These are phyloP conservation scores for Gambusia affinis DNA, from an alignment of 2,113 vertebrate species.

Conservation along the genomic window DNA sequence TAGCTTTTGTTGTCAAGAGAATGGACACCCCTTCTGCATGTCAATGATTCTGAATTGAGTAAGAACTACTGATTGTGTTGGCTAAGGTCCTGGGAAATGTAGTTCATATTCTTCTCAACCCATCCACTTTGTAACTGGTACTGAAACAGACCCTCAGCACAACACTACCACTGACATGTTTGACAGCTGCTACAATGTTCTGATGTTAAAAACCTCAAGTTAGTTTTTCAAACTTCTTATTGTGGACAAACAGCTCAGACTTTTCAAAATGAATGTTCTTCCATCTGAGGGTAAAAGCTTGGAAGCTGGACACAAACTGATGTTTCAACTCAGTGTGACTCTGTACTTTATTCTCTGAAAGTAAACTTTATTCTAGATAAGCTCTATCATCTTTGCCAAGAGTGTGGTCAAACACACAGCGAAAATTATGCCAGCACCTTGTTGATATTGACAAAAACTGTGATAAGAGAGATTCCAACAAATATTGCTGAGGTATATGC, in stretches of 20 bases:
- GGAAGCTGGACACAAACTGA: not conserved
- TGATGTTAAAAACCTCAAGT: not conserved
- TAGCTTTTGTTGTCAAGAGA: constrained; percentile 57
- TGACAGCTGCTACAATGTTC: not conserved
- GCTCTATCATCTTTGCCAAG: not conserved
- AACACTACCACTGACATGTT: not conserved
- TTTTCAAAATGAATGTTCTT: not conserved
- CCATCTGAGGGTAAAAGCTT: not conserved
- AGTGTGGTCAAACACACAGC: not conserved
- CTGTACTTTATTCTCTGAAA: not conserved
- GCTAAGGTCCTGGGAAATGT: not conserved
- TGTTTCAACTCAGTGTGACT: not conserved
- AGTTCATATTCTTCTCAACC: not conserved
- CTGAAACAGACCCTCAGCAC: not conserved
- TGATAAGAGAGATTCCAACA: not conserved
- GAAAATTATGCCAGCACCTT: not conserved
- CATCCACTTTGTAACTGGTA: not conserved
- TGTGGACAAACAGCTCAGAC: not conserved
- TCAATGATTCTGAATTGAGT: constrained; percentile 42
- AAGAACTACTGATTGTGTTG: not conserved
- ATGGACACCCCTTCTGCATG: constrained; percentile 41
- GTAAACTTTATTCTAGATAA: not conserved
- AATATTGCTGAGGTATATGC: too few relatives aligned
- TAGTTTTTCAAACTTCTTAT: not conserved
- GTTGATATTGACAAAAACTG: not conserved